Percentiles rank a stretch among this genome's conserved stretches.
Evolutionary conservation across 2,797 vertebrate species (phyloP).

Genomic region (Nyctibius grandis): DNA sequence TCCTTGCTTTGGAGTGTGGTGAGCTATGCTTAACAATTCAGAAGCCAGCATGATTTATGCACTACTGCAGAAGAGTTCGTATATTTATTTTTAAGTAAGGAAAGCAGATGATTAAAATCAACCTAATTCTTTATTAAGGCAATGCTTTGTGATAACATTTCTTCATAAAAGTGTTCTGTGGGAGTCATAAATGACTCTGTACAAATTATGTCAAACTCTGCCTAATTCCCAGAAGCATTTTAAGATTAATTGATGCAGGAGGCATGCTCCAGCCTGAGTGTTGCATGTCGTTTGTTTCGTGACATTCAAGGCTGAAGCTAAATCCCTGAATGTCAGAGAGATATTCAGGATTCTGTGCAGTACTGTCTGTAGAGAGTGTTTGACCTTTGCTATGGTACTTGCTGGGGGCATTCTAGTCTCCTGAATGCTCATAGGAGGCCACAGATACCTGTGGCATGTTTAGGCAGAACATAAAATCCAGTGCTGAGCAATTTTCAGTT

Average conservation of each 20-base stretch:
- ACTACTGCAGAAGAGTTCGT: background rate
- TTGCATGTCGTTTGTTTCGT: background rate
- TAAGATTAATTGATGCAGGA: conserved; percentile 11
- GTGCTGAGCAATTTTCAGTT: background rate
- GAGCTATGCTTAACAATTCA: background rate
- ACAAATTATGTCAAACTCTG: conserved; percentile 18
- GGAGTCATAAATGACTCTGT: background rate
- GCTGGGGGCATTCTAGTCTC: conserved; percentile 44
- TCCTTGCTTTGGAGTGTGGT: conserved; percentile 3
- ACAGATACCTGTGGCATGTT: background rate
- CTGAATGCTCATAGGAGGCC: conserved; percentile 20
- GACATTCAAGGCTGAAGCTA: conserved; percentile 31
- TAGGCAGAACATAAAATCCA: background rate
- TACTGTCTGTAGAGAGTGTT: conserved; percentile 25
- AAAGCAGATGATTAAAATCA: background rate
- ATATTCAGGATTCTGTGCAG: conserved; percentile 21
- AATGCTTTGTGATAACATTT: conserved; percentile 35
- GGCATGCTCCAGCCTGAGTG: background rate
- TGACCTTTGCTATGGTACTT: conserved; percentile 39
- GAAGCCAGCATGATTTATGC: background rate
- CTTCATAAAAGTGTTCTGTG: background rate
- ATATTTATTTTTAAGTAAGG: conserved; percentile 21
- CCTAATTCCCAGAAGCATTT: conserved; percentile 27
- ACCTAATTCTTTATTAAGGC: conserved; percentile 40
- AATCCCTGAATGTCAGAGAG: conserved; percentile 45